Evolutionary conservation across 1,140 invertebrate species (phyloP), one percentile per base, ranked within the genome.

Genomic region (Zaprionus africanus): DNA sequence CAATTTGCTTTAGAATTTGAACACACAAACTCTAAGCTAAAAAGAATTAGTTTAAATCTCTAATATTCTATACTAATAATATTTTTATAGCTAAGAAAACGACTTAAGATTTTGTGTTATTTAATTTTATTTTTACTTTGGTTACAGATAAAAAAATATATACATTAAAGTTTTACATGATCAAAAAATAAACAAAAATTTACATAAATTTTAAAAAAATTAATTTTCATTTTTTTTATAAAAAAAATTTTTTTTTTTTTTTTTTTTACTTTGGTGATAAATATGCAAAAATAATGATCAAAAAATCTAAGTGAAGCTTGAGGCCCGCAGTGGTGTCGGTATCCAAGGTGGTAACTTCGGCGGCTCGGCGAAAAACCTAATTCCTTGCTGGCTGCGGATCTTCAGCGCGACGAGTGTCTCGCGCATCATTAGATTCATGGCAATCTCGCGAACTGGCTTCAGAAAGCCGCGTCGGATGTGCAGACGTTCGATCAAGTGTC

Each of bases 291-390:
- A n/a, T n/a, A n/a, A n/a, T n/a, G n/a, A n/a, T n/a, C n/a, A n/a
- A n/a, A n/a, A n/a, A n/a, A n/a, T n/a, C 54, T 78, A 77, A 51
- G 31, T 41, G n/a, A 49, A 72, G 5, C 15, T 12, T 31, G 51
- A 3, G 63, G 0, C 67, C 67, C 12, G 59, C 13, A 51, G 76
- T 60, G 7, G 81, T 56, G 15, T 60, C 63, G 24, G 78, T 63
- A 49, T 83, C 83, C 19, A 54, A 58, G 28, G 76, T 70, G 58
- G 60, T 73, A 26, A 87, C 83, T 15, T 87, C 78, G 38, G 61
- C 58, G 19, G 81, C 81, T 31, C 54, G 65, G 3, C 61, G 22
- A 60, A 77, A 71, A 0, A 56, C 36, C 0, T 67, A 0, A 34
- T 34, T 9, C 31, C 31, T 0, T 34, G 1, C 24, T 53, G 77